Base-by-base conservation (phyloP, 2,888 invertebrate genomes). In the Calameuta idolon region DNA sequence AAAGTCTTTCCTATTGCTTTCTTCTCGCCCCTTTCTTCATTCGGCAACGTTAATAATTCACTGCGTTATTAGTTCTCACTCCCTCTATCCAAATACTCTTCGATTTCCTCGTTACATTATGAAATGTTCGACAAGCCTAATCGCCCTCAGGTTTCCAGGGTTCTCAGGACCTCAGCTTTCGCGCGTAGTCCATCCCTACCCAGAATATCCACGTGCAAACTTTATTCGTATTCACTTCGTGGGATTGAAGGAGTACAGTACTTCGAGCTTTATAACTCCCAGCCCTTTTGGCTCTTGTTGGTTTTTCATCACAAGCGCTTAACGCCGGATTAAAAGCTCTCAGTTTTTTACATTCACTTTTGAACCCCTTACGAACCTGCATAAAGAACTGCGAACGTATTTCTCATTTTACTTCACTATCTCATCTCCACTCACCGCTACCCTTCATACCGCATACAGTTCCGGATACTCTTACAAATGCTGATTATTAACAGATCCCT, bases 301-400 rank as follows among this genome's bases (percentile, higher is more conserved):
- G 77, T 77, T 77, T 74, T 74, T 77, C 74, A 74, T 74, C 74
- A 74, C 73, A 37, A 73, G 71, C 69, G 77, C 74, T 77, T 77
- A 77, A 77, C 77, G 74, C 74, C 77, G 55, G 55, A 55, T 55
- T 55, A 55, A 55, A 23, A 55, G 55, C 55, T 55, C 55, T 55
- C 23, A 55, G 55, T 23, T 55, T 55, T 55, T 55, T 55, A 55
- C 55, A 23, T 55, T 55, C 55, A 23, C 55, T 55, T 55, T 55
- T 5, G 55, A 55, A 23, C 15, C 55, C 15, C 55, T 55, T 55
- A 55, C 23, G 55, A 55, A 55, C 23, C 55, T 55, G 23, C 23
- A 55, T 55, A 55, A 55, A 55, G 23, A 9, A 55, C 55, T 55
- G 23, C 55, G 2, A 55, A 55, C 15, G 23, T 55, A 55, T 55